These are phyloP conservation scores for Hydrocynus forskahlii DNA, from an alignment of 2,797 vertebrate genomes.

Conservation along the genomic window DNA sequence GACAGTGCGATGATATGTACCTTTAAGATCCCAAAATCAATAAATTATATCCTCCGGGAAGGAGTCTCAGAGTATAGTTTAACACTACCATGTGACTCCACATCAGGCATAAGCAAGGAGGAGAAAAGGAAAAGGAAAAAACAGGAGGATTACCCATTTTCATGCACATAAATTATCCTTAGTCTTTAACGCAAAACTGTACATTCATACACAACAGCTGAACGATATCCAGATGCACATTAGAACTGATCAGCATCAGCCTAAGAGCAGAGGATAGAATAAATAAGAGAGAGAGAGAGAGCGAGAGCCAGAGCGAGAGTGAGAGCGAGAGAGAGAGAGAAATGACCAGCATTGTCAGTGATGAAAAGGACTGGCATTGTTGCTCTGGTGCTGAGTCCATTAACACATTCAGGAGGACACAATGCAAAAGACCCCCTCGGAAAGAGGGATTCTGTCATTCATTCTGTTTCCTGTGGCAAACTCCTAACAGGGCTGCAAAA, in stretches of 20 bases:
- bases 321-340: neutral
- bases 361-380: conserved; percentile 29
- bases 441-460: conserved; percentile 17
- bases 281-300: conserved; percentile 2
- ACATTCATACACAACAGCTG: conserved; percentile 35
- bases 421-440: conserved; percentile 14
- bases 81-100: conserved; percentile 13
- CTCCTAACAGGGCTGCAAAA: neutral
- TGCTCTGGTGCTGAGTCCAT: conserved; percentile 34
- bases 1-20: neutral
- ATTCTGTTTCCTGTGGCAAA: conserved; percentile 17
- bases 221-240: conserved; percentile 27
- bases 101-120: neutral
- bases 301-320: neutral
- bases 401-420: conserved; percentile 17
- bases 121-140: no score
- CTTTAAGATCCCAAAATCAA: conserved; percentile 37
- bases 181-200: neutral
- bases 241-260: conserved; percentile 12
- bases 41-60: conserved; percentile 25
- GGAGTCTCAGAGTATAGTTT: neutral
- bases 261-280: conserved; percentile 1
- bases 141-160: no score
- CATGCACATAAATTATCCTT: conserved; percentile 4
- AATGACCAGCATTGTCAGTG: conserved; percentile 19